Base-by-base conservation (phyloP, 2,113 vertebrate species). In the Cyrtonyx montezumae region DNA sequence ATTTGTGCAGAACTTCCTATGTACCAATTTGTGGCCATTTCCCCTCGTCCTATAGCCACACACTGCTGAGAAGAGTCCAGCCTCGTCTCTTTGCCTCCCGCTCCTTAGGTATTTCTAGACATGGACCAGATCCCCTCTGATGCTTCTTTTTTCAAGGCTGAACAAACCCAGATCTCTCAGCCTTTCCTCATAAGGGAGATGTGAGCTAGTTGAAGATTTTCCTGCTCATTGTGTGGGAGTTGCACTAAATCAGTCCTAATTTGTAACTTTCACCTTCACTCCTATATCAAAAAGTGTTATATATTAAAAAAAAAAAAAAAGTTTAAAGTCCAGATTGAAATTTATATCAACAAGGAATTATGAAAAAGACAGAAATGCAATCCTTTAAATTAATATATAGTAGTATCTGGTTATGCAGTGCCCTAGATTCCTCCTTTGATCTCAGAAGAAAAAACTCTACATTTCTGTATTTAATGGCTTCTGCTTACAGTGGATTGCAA, bases 391-490 rank as follows among this genome's bases (percentile, higher is more conserved):
- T 91, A 66, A 61, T 85, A 25, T 70, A 62, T 94, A 91, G 83
- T 92, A 95, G 62, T 79, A 85, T 4, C 40, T 69, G 16, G 9
- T 75, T 95, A 30, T 87, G 46, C 48, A 65, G 53, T 69, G 34
- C 63, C 84, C 71, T 86, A 87, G 84, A 96, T 74, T 13, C 1
- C 9, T 93, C 55, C 84, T 91, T 91, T 88, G 78, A 86, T 91
- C 68, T 94, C 66, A 70, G 51, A 79, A 82, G 13, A 79, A 91
- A 76, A 8, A 69, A 51, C 6, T 67, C 4, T 77, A 18, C 11
- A 25, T 77, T 69, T 77, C 9, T 59, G 22, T 83, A 11, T 82
- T 94, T 59, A 74, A 87, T 68, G 19, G 40, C 28, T 92, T 91
- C 84, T 81, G 28, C 21, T 73, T 90, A 69, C 34, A 59, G 7